Evolutionary conservation across 2,113 vertebrate genomes (phyloP).

Genomic region (Pachycephala philippinensis): DNA sequence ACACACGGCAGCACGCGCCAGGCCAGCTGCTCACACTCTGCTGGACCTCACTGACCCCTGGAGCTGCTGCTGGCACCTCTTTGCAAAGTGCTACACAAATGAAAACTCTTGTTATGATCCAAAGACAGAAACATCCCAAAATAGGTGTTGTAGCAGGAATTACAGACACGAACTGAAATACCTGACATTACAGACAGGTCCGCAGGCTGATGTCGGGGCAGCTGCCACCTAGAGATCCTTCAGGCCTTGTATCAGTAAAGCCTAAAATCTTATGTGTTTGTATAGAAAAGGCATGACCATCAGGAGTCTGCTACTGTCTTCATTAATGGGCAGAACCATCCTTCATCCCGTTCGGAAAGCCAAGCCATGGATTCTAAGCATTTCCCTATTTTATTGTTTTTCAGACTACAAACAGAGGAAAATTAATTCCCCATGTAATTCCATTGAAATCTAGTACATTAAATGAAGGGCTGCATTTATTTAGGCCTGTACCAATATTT

Average conservation of each 20-base stretch:
- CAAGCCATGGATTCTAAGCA: background rate
- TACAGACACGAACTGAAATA: background rate
- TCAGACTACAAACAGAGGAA: background rate
- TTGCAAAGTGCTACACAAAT: background rate
- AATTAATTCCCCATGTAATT: conserved; percentile 47
- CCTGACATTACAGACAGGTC: background rate
- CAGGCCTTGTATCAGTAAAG: background rate
- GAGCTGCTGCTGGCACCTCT: background rate
- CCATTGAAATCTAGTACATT: conserved; percentile 32
- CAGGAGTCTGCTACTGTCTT: background rate
- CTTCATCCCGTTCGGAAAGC: background rate
- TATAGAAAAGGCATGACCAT: background rate
- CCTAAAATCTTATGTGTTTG: background rate
- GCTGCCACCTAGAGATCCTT: background rate
- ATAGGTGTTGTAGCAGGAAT: background rate
- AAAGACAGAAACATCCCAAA: background rate
- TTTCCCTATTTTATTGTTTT: conserved; percentile 40
- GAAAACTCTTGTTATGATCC: background rate
- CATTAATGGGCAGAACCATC: background rate
- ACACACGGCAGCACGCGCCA: accelerated
- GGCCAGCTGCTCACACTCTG: background rate
- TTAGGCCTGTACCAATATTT: conserved; percentile 18
- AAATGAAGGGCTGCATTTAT: background rate
- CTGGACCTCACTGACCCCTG: background rate
- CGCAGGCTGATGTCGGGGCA: background rate